phyloP scores from a whole-genome alignment of 2,113 vertebrate species.

The Mastomys natalensis region DNA sequence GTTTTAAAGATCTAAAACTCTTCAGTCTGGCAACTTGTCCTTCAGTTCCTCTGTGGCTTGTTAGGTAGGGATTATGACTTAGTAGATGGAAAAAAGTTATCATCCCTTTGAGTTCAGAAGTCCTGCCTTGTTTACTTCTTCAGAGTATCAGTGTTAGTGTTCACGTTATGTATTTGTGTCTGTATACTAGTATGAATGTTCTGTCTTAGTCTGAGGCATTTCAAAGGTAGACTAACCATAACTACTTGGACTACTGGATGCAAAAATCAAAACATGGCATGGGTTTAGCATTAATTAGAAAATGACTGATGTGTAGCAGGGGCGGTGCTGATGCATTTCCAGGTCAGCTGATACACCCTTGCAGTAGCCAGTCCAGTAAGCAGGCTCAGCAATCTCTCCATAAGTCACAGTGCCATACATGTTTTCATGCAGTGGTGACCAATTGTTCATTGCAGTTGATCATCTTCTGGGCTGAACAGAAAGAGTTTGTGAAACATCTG shows the following conservation, averaged over 20 bases:
- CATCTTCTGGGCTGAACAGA: background rate
- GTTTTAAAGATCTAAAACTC: constrained; percentile 20
- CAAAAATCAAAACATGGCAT: constrained; percentile 3
- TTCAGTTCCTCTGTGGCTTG: constrained; percentile 12
- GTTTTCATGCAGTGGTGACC: no score
- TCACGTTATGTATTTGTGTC: constrained; percentile 41
- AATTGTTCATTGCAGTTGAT: background rate
- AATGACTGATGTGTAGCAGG: background rate
- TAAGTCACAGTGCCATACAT: background rate
- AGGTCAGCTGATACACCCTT: background rate
- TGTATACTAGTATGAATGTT: constrained; percentile 42
- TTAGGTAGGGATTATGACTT: background rate
- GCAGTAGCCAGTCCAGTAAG: background rate
- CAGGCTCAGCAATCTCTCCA: background rate
- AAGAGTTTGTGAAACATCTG: background rate
- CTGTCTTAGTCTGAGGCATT: constrained; percentile 43
- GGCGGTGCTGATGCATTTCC: background rate
- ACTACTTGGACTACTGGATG: background rate
- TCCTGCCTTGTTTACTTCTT: constrained; percentile 36
- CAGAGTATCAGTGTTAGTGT: constrained; percentile 32
- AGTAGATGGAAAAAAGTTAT: background rate
- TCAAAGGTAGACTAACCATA: constrained; percentile 54
- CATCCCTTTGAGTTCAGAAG: constrained; percentile 40
- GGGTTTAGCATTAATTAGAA: background rate
- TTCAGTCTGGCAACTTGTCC: background rate